A percentile compares a stretch with the other conserved stretches of the same genome.
Conservation (phyloP, 2,888 invertebrate genomes). For the Furcula furcula region DNA sequence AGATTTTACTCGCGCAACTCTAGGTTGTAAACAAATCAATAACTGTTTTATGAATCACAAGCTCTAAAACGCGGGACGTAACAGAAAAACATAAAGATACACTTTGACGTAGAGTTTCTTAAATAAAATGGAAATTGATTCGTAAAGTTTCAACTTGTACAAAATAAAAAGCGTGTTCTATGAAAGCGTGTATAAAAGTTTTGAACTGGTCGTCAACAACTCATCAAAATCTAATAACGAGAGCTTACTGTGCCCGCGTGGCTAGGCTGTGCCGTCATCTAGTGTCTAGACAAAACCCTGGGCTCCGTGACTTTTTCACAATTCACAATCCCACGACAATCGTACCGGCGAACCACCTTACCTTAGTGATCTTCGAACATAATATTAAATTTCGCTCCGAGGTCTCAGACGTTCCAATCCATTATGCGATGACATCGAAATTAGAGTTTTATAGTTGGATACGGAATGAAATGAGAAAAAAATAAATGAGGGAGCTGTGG, state of each 20-base stretch:
- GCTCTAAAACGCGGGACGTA: slow-evolving; percentile 1
- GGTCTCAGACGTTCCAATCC: slow-evolving; percentile 61
- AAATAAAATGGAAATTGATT: slow-evolving; percentile 30
- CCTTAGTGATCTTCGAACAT: slow-evolving; percentile 55
- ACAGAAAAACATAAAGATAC: slow-evolving; percentile 7
- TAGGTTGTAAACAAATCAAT: slow-evolving; percentile 11
- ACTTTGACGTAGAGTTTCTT: slow-evolving; percentile 7
- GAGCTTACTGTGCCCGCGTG: slow-evolving; percentile 41
- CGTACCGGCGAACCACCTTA: slow-evolving; percentile 39
- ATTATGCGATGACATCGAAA: slow-evolving; percentile 63
- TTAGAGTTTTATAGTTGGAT: slow-evolving; percentile 55
- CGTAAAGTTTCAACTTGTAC: slow-evolving; percentile 23
- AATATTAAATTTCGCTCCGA: slow-evolving; percentile 69
- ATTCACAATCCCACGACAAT: slow-evolving; percentile 70
- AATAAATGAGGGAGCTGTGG: slow-evolving; percentile 25
- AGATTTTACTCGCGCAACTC: slow-evolving; percentile 2
- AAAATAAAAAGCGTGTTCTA: slow-evolving; percentile 26
- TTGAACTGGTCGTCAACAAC: slow-evolving; percentile 56
- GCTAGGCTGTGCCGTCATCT: slow-evolving; percentile 51
- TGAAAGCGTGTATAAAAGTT: slow-evolving; percentile 32
- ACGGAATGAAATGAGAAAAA: slow-evolving; percentile 43
- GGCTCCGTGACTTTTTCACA: slow-evolving; percentile 73
- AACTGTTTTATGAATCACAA: slow-evolving; percentile 6
- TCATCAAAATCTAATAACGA: slow-evolving; percentile 69
- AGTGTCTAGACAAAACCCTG: slow-evolving; percentile 71